Base-by-base conservation (phyloP, 2,797 vertebrate genomes). In the Erpetoichthys calabaricus region DNA sequence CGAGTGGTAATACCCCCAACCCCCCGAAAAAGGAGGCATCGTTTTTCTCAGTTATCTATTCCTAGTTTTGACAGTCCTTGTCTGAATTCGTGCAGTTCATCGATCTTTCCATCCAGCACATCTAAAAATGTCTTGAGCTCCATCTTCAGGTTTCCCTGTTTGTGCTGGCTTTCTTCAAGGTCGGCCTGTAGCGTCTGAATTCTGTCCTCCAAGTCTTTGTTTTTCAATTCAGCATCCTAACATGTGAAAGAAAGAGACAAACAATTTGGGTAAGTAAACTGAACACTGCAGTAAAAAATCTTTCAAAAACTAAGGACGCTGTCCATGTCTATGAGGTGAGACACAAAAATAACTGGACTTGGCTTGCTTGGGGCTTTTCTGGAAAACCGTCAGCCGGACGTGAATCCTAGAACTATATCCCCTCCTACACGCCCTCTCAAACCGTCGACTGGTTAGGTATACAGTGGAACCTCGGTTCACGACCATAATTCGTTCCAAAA, bases 51-150 rank as follows among this genome's bases (percentile, higher is more conserved):
- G 78, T 92, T 90, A 71, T 95, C 90, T 3, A 82, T 58, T 45
- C 91, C 92, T 50, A 97, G 78, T 82, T 89, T 92, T 64, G 94
- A 94, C 51, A 98, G 89, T 59, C 90, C 91, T 73, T 93, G 82
- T 64, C 94, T 86, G 75, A 97, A 91, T 79, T 97, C 91, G 1
- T 97, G 94, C 68, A 97, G 86, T 77, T 94, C 95, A 6, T 97
- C 93, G 42, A 98, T 91, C 76, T 95, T 98, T 42, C 91, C 91
- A 0, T 98, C 94, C 69, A 98, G 79, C 69, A 91, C 75, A 64
- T 96, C 91, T 83, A 97, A 86, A 77, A 94, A 91, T 80, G 86
- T 91, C 84, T 92, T 94, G 63, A 98, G 75, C 75, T 97, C 93
- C 56, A 75, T 83, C 86, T 95, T 94, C 76, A 97, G 84, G 76